Evolutionary conservation across 2,113 vertebrate species (phyloP).

Genomic region (Oreotrochilus melanogaster): DNA sequence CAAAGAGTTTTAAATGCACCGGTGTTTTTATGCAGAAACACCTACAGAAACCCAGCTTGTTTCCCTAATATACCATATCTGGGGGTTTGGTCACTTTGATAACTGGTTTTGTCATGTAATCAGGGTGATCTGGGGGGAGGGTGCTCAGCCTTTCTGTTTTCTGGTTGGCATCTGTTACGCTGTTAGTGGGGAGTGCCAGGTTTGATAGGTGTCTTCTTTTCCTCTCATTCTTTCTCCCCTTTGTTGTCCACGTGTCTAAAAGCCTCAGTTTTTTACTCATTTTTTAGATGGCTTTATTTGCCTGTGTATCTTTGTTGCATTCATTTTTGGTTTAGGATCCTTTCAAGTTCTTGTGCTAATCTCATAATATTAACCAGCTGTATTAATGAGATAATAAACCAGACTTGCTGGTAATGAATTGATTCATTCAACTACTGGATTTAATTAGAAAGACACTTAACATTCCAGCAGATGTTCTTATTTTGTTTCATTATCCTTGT

Average conservation of each 20-base stretch:
- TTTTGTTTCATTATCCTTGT: constrained; percentile 72
- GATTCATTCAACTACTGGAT: constrained; percentile 74
- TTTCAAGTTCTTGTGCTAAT: constrained; percentile 60
- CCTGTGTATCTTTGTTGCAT: not conserved
- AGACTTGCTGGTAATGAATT: constrained; percentile 72
- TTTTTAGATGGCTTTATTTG: constrained; percentile 17
- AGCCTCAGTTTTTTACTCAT: not conserved
- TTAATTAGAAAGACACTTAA: constrained; percentile 78
- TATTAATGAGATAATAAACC: constrained; percentile 76
- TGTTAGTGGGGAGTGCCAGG: not conserved
- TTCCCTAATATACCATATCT: not conserved
- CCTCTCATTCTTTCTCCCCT: not conserved
- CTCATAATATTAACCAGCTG: constrained; percentile 67
- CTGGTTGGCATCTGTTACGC: not conserved
- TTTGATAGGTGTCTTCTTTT: constrained; percentile 40
- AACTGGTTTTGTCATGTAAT: not conserved
- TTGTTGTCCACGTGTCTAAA: constrained; percentile 32
- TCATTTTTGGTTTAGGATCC: constrained; percentile 33
- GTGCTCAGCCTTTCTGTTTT: not conserved
- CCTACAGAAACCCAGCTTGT: not conserved
- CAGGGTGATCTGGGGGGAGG: not conserved
- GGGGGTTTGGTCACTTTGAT: not conserved
- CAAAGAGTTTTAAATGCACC: not conserved
- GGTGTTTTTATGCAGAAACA: not conserved
- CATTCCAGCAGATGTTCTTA: constrained; percentile 74